Percentiles rank a stretch among this genome's conserved stretches.
These are phyloP conservation scores for Isoperla grammatica DNA, from an alignment of 2,888 invertebrate genomes.

Conservation along the genomic window DNA sequence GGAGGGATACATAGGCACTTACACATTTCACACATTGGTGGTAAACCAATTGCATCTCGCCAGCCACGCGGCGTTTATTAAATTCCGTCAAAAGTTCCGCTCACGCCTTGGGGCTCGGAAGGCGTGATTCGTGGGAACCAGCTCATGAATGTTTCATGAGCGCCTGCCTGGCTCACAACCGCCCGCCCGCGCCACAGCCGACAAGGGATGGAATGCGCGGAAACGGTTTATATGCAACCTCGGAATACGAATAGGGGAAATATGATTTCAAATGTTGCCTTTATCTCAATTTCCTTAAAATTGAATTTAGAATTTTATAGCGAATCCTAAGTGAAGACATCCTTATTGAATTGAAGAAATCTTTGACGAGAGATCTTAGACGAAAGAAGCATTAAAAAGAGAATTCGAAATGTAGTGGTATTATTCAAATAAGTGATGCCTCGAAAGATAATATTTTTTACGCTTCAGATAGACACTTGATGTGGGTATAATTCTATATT, in stretches of 20 bases:
- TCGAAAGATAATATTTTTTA: too few species aligned
- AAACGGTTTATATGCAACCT: background rate
- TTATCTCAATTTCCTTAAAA: constrained; percentile 14
- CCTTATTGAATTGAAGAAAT: too few species aligned
- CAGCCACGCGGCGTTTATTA: constrained; percentile 11
- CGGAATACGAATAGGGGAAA: background rate
- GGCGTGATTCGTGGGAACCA: constrained; percentile 27
- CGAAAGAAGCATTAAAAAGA: too few species aligned
- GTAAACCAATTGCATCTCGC: constrained; percentile 23
- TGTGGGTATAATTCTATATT: too few species aligned
- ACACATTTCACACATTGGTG: constrained; percentile 23
- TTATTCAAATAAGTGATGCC: too few species aligned
- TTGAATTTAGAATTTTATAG: constrained; percentile 1
- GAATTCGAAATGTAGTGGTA: too few species aligned
- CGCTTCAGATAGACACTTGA: too few species aligned
- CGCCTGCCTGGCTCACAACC: too few species aligned
- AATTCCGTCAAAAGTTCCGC: constrained; percentile 5
- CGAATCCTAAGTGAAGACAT: background rate
- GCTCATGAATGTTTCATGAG: constrained; percentile 29
- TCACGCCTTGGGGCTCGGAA: background rate
- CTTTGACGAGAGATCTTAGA: too few species aligned
- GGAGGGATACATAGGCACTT: too few species aligned
- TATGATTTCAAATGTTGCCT: constrained; percentile 12
- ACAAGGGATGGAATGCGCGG: background rate
- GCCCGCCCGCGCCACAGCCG: background rate